Base-by-base conservation (phyloP, 2,113 vertebrate genomes). In the Enhydra lutris region DNA sequence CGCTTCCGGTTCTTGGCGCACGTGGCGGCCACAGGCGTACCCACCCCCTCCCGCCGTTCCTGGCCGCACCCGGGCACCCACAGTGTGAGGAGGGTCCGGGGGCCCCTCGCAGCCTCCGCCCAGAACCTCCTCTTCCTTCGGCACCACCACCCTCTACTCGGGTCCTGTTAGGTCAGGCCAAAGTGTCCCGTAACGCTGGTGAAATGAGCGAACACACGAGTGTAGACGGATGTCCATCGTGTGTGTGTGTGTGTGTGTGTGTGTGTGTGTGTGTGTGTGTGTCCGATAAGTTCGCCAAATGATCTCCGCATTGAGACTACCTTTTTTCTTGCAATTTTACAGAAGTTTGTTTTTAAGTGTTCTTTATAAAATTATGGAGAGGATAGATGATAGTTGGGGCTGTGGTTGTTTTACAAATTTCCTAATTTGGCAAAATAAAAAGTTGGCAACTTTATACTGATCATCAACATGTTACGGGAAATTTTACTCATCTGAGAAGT, bases 401-500 rank as follows among this genome's bases (percentile, higher is more conserved):
- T 59, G 4, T 59, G 59, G 39, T n/a, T 24, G 26, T 82, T 81
- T 82, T 76, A 65, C 76, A 67, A 57, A 86, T 88, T 83, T 71
- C 10, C 69, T 94, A 79, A 91, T 11, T 86, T 76, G 50, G 34
- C 47, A 82, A 91, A 87, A 67, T 65, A 74, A 81, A 81, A 93
- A 42, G 47, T 20, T 93, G 74, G 1, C 24, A n/a, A 52, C 3
- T 2, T 6, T 59, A 10, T 47, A n/a, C 12, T 50, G 50, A 50
- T 55, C 69, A 80, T 45, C 14, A 57, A 29, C 15, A 24, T 63
- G 87, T 73, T 11, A 15, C 4, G 45, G 45, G 24, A 90, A 73
- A 42, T 29, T 76, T 50, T 76, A 61, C 47, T 86, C 17, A 17
- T 52, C 45, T 42, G 6, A 24, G 26, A 86, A 67, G 65, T 52